Base-by-base conservation (phyloP, 2,888 invertebrate species). In the Baronia brevicornis region DNA sequence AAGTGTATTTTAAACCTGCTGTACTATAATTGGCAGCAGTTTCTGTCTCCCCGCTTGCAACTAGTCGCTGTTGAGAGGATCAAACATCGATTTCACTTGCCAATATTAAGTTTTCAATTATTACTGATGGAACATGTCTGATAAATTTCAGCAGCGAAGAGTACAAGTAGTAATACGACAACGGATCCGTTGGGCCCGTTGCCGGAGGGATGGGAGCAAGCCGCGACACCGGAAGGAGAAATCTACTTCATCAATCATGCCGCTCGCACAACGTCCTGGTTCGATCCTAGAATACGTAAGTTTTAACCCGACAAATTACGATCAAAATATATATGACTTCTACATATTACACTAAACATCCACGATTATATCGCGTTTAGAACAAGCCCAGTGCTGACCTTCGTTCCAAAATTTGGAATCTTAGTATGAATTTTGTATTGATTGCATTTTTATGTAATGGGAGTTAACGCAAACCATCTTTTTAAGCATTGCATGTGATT, bases 281-380 rank as follows among this genome's bases (percentile, higher is more conserved):
- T 96, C 86, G 97, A 98, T 86, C 97, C 97, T 60, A 90, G 97
- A 89, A 93, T 97, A 89, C 96, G 96, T 95, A 90, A 93, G 95
- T 92, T 62, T 44, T 38, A 38, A 41, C 29, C 41, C 43, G 38
- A 19, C 7, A 11, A 2, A 11, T 5, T 3, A 5, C 4, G 6
- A 3, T 10, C 4, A 10, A 9, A 0, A 9, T 0, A 3, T 2
- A 5, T 2, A 9, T 10, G 4, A 18, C 4, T 19, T 6, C 8
- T 18, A 2, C 5, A 9, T 11, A 9, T 3, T 14, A 5, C 15
- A 5, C 7, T 13, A 7, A n/a, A n/a, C n/a, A n/a, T n/a, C n/a
- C n/a, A n/a, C n/a, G n/a, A n/a, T n/a, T n/a, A n/a, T n/a, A n/a
- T n/a, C n/a, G n/a, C n/a, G n/a, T n/a, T n/a, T n/a, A n/a, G n/a